phyloP scores from a whole-genome alignment of 2,113 vertebrate species.

The Clarias magur region DNA sequence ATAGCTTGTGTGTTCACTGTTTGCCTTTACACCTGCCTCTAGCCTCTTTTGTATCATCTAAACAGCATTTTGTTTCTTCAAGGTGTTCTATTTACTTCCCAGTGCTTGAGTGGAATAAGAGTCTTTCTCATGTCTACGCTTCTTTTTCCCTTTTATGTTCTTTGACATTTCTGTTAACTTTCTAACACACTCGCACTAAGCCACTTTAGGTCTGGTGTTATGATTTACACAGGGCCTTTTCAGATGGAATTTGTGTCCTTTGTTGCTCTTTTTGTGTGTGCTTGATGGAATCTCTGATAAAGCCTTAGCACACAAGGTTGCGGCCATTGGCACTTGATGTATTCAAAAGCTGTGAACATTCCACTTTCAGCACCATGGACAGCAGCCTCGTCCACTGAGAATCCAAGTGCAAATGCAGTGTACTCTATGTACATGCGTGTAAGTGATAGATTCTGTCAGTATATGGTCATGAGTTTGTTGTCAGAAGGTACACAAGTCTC shows the following conservation, averaged over 20 bases:
- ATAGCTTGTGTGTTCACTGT: background rate
- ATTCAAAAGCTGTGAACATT: slow-evolving; percentile 68
- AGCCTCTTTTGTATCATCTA: background rate
- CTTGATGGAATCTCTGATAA: slow-evolving; percentile 44
- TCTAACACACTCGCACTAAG: background rate
- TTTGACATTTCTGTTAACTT: background rate
- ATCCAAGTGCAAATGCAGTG: slow-evolving; percentile 38
- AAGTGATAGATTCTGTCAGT: slow-evolving; percentile 10
- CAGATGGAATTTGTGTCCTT: background rate
- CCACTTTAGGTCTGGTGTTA: background rate
- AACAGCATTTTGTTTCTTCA: background rate
- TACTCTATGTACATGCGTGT: background rate
- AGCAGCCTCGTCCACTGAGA: slow-evolving; percentile 59
- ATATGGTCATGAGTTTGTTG: slow-evolving; percentile 36
- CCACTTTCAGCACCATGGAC: slow-evolving; percentile 61
- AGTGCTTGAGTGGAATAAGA: background rate
- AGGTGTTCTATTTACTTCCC: background rate
- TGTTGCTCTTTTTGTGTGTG: background rate
- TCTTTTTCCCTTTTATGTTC: background rate
- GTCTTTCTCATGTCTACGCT: background rate
- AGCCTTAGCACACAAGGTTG: slow-evolving; percentile 16
- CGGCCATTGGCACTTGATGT: slow-evolving; percentile 44
- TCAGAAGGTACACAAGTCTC: background rate
- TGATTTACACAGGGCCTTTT: background rate
- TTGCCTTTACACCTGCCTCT: background rate